phyloP scores from a whole-genome alignment of 2,113 vertebrate species.

The Micronycteris hirsuta region DNA sequence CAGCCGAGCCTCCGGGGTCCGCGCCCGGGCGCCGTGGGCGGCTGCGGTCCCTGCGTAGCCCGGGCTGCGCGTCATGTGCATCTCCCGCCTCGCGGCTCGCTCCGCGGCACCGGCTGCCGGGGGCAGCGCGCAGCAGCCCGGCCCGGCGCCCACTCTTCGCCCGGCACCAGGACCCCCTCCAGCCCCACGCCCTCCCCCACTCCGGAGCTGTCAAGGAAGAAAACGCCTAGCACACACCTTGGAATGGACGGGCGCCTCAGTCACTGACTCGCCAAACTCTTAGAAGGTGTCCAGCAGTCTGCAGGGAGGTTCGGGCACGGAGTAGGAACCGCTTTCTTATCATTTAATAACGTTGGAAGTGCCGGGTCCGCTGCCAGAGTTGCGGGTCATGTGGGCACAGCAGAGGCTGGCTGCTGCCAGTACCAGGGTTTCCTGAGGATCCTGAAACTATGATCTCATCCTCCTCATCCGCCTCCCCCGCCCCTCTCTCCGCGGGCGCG shows the following conservation, averaged over 20 bases:
- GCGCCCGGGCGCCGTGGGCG: constrained; percentile 22
- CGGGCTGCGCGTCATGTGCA: constrained; percentile 16
- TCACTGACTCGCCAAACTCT: constrained; percentile 72
- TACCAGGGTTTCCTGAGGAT: constrained; percentile 77
- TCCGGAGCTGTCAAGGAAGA: constrained; percentile 32
- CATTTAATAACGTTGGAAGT: constrained; percentile 76
- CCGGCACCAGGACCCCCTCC: neutral
- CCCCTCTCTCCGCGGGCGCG: constrained; percentile 68
- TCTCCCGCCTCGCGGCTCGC: constrained; percentile 1
- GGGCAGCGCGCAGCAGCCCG: neutral
- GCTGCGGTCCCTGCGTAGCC: constrained; percentile 53
- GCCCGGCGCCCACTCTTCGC: constrained; percentile 26
- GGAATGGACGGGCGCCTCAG: constrained; percentile 56
- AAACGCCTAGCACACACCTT: constrained; percentile 64
- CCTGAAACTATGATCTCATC: constrained; percentile 77
- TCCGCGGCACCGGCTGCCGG: neutral
- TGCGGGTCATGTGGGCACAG: constrained; percentile 76
- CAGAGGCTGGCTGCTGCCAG: constrained; percentile 74
- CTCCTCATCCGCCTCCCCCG: constrained; percentile 72
- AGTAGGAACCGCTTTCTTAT: constrained; percentile 65
- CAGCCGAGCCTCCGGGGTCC: neutral
- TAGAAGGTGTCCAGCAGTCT: constrained; percentile 68
- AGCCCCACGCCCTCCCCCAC: constrained; percentile 39
- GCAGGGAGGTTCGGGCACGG: constrained; percentile 48
- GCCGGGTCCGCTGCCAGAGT: constrained; percentile 75